Percentiles rank a stretch among this genome's conserved stretches.
Conservation (phyloP, 1,140 invertebrate species). For the Helicoverpa zea region DNA sequence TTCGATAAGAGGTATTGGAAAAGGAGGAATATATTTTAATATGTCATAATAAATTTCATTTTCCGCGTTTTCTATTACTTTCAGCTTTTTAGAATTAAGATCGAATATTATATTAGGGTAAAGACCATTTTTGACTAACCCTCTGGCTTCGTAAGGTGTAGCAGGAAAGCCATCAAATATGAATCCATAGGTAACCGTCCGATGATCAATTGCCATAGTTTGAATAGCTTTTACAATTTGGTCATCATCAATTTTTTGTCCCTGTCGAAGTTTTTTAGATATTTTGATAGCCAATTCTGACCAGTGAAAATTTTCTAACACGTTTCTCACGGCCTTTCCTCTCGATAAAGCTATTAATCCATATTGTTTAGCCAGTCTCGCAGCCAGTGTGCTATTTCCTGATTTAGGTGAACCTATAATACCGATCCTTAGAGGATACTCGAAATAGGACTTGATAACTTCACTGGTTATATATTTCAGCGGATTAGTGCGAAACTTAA, state of each 20-base stretch:
- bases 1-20: constrained; percentile 77
- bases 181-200: constrained; percentile 84
- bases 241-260: constrained; percentile 74
- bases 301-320: constrained; percentile 82
- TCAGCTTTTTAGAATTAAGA: constrained; percentile 73
- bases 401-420: constrained; percentile 95
- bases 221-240: constrained; percentile 84
- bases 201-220: constrained; percentile 80
- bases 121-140: constrained; percentile 82
- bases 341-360: constrained; percentile 85
- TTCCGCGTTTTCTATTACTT: constrained; percentile 76
- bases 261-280: constrained; percentile 70
- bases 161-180: constrained; percentile 88
- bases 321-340: constrained; percentile 83
- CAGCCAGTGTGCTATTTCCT: constrained; percentile 92
- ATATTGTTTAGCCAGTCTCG: constrained; percentile 84
- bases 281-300: constrained; percentile 80
- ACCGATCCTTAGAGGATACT: constrained; percentile 90
- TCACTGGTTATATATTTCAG: constrained; percentile 84
- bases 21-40: constrained; percentile 75
- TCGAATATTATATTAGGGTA: constrained; percentile 87
- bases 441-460: constrained; percentile 73
- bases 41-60: constrained; percentile 71
- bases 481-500: constrained; percentile 85
- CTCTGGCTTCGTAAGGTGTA: constrained; percentile 78